Conservation (phyloP, 2,888 invertebrate genomes). For the Tethea ocularis region DNA sequence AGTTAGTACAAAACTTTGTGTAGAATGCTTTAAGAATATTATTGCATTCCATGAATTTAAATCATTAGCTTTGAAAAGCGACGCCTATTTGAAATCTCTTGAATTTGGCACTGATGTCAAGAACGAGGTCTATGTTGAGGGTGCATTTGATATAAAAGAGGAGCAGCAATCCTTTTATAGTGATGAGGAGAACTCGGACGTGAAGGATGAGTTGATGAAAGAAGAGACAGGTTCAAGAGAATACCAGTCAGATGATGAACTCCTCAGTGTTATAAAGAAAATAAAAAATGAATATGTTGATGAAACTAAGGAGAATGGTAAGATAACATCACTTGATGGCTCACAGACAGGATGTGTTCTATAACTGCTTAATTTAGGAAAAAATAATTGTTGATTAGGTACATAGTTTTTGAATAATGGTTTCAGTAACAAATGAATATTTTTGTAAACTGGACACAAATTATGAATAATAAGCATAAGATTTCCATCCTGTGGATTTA, state of each 20-base stretch:
- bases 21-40: slow-evolving; percentile 61
- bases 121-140: slow-evolving; percentile 34
- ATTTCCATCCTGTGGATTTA: too few relatives aligned
- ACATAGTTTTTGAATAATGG: too few relatives aligned
- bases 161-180: slow-evolving; percentile 31
- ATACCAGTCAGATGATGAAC: slow-evolving; percentile 60
- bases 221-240: slow-evolving; percentile 17
- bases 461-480: too few relatives aligned
- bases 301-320: slow-evolving; percentile 54
- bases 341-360: too few relatives aligned
- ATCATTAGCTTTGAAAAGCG: slow-evolving; percentile 55
- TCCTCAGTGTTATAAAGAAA: slow-evolving; percentile 57
- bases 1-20: slow-evolving; percentile 58
- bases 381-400: too few relatives aligned
- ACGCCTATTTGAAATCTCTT: slow-evolving; percentile 48
- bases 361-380: too few relatives aligned
- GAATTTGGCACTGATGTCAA: slow-evolving; percentile 27
- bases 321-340: too few relatives aligned
- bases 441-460: too few relatives aligned
- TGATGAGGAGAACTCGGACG: slow-evolving; percentile 19
- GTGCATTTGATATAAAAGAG: slow-evolving; percentile 28
- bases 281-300: slow-evolving; percentile 53
- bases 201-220: slow-evolving; percentile 14
- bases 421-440: too few relatives aligned
- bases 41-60: slow-evolving; percentile 64